These are phyloP conservation scores for Drosophila asahinai DNA, from an alignment of 1,140 invertebrate genomes.

Conservation along the genomic window DNA sequence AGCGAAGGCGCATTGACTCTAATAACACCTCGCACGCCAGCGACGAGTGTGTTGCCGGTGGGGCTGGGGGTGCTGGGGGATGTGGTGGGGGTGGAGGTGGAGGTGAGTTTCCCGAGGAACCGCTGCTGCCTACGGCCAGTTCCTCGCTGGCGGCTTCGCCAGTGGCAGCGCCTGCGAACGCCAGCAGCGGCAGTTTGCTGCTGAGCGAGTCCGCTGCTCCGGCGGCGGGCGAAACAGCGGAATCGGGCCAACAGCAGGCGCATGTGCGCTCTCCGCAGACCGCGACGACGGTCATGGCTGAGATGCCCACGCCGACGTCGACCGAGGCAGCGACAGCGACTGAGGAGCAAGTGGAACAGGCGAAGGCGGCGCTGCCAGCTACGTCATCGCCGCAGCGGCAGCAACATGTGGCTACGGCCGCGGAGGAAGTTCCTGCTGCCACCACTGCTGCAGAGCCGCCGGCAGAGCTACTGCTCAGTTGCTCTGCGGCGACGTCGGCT, in stretches of 20 bases:
- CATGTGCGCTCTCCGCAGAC: slow-evolving; percentile 72
- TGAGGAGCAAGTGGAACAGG: slow-evolving; percentile 58
- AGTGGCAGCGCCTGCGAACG: slow-evolving; percentile 49
- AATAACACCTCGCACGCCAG: slow-evolving; percentile 66
- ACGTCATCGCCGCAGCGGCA: slow-evolving; percentile 41
- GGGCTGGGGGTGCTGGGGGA: slow-evolving; percentile 33
- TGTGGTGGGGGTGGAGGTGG: slow-evolving; percentile 37
- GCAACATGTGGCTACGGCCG: slow-evolving; percentile 65
- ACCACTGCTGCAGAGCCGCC: slow-evolving; percentile 16
- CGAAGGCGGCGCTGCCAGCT: slow-evolving; percentile 15
- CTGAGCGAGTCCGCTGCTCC: slow-evolving; percentile 66
- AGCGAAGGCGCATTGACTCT: slow-evolving; percentile 69
- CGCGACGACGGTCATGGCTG: slow-evolving; percentile 50
- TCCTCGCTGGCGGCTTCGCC: slow-evolving; percentile 64
- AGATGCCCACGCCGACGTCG: slow-evolving; percentile 54
- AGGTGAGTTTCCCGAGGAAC: slow-evolving; percentile 31
- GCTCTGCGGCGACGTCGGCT: slow-evolving; percentile 59
- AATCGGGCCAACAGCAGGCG: slow-evolving; percentile 70
- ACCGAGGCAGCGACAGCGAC: slow-evolving; percentile 36
- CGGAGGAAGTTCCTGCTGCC: slow-evolving; percentile 7
- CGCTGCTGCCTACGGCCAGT: slow-evolving; percentile 46
- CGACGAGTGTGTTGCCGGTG: slow-evolving; percentile 46
- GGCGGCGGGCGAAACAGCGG: slow-evolving; percentile 63
- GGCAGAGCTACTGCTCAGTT: slow-evolving; percentile 36
- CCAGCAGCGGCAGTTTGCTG: slow-evolving; percentile 36